These are phyloP conservation scores for Cephus nigrinus DNA, from an alignment of 2,888 invertebrate species.

Conservation along the genomic window DNA sequence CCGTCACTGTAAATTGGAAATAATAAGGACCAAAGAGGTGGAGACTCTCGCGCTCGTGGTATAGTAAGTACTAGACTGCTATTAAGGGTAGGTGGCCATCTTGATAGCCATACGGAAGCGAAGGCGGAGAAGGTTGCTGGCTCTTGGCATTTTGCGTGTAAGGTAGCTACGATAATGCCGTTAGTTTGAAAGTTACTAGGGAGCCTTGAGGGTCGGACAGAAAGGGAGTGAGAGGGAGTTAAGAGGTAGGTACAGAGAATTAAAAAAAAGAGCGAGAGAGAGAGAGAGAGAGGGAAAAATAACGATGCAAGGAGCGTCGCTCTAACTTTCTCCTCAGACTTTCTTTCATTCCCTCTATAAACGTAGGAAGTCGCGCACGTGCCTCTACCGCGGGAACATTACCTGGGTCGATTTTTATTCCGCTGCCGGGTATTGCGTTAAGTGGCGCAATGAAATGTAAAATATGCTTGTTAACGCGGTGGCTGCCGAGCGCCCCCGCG, in stretches of 20 bases:
- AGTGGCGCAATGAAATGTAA: constrained; percentile 62
- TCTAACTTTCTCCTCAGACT: background rate
- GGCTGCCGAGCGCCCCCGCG: constrained; percentile 4
- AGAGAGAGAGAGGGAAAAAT: background rate
- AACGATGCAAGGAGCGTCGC: background rate
- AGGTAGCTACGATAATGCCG: background rate
- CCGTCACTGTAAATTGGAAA: background rate
- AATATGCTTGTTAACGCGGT: constrained; percentile 60
- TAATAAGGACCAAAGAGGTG: background rate
- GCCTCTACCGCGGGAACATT: background rate
- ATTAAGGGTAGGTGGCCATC: background rate
- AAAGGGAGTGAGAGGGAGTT: background rate
- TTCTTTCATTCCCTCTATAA: background rate
- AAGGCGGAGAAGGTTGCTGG: background rate
- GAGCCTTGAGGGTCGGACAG: background rate
- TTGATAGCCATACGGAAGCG: background rate
- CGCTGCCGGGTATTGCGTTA: constrained; percentile 49
- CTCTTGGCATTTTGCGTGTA: background rate
- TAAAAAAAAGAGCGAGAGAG: background rate
- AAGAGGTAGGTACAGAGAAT: background rate
- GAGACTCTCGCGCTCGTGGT: background rate
- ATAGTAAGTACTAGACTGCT: background rate
- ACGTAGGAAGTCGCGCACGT: background rate
- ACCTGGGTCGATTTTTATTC: constrained; percentile 46
- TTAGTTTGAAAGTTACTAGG: background rate